A percentile compares a stretch with the other conserved stretches of the same genome.
phyloP scores from a whole-genome alignment of 2,113 vertebrate genomes.

The Kryptolebias marmoratus region DNA sequence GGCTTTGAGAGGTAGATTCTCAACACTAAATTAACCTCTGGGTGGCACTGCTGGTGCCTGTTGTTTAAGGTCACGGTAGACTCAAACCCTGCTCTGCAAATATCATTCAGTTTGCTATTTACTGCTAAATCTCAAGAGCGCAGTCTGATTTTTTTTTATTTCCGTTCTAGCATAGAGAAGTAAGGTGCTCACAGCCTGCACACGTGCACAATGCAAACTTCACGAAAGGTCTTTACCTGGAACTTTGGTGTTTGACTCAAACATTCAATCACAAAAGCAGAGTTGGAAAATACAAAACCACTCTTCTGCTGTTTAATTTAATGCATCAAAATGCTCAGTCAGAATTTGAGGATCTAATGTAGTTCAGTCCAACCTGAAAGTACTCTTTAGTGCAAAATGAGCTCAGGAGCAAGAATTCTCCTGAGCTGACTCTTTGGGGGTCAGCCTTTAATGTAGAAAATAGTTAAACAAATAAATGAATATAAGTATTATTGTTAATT shows the following conservation, averaged over 20 bases:
- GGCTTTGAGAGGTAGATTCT: conserved; percentile 40
- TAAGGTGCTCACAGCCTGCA: conserved; percentile 2
- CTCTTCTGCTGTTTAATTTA: conserved; percentile 9
- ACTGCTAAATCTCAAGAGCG: conserved; percentile 8
- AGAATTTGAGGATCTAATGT: conserved; percentile 32
- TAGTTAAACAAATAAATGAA: too few relatives aligned
- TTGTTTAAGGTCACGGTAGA: conserved; percentile 55
- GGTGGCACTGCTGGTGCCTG: conserved; percentile 37
- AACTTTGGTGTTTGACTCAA: conserved; percentile 19
- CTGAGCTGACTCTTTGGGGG: too few relatives aligned
- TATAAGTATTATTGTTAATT: too few relatives aligned
- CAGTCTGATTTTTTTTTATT: background rate
- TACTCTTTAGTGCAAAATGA: conserved; percentile 8
- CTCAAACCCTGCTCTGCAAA: conserved; percentile 31
- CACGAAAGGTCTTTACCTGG: conserved; percentile 10
- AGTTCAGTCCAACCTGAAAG: conserved; percentile 24
- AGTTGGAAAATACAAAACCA: conserved; percentile 22
- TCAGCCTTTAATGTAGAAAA: too few relatives aligned
- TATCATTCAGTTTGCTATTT: conserved; percentile 49
- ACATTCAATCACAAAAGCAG: conserved; percentile 10
- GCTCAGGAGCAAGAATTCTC: too few relatives aligned
- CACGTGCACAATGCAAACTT: conserved; percentile 22
- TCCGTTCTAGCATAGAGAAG: conserved; percentile 18
- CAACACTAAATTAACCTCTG: conserved; percentile 66
- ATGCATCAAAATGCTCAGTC: conserved; percentile 26